These are phyloP conservation scores for Melanchra persicariae DNA, from an alignment of 2,888 invertebrate genomes.

Conservation along the genomic window DNA sequence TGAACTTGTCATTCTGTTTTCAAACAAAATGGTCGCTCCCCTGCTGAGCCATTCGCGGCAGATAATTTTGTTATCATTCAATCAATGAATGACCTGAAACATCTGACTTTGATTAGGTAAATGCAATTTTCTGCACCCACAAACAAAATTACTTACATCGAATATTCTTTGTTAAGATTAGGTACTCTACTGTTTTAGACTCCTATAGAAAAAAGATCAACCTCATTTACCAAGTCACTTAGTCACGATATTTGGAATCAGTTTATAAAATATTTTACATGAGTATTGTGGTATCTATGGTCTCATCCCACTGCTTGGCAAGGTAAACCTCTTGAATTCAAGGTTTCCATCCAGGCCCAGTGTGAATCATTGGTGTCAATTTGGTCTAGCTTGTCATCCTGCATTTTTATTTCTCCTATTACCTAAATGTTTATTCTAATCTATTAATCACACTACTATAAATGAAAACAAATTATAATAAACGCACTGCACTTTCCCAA, in stretches of 20 bases:
- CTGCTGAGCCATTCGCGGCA: constrained; percentile 1
- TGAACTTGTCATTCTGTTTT: constrained; percentile 2
- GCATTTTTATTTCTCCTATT: neutral
- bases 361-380: no score
- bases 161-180: no score
- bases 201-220: no score
- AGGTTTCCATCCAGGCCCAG: no score
- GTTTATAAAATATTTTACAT: no score
- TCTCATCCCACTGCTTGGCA: no score
- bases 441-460: neutral
- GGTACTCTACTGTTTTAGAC: no score
- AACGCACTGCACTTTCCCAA: constrained; percentile 62
- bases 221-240: no score
- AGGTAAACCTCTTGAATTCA: no score
- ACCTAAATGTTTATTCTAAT: neutral
- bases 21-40: neutral
- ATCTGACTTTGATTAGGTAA: constrained; percentile 15
- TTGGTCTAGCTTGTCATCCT: no score
- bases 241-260: constrained; percentile 8
- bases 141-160: constrained; percentile 18
- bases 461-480: constrained; percentile 20
- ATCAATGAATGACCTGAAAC: constrained; percentile 3
- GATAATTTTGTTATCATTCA: constrained; percentile 9
- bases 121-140: constrained; percentile 26
- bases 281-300: no score